These are phyloP conservation scores for Silurus asotus DNA, from an alignment of 2,113 vertebrate species.

Conservation along the genomic window DNA sequence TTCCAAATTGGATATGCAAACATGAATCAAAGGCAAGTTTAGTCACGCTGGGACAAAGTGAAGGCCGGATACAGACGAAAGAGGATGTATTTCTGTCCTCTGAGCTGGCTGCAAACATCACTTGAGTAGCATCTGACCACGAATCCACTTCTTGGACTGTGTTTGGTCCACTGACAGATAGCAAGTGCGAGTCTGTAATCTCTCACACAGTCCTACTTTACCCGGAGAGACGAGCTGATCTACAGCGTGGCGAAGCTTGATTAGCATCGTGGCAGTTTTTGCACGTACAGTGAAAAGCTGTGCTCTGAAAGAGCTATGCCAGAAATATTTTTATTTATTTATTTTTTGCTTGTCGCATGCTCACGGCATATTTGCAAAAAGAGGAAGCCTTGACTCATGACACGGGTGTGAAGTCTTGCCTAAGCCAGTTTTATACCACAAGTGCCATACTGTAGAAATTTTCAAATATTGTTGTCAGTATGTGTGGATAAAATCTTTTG, in stretches of 20 bases:
- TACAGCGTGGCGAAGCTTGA: slow-evolving; percentile 56
- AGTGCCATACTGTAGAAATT: neutral
- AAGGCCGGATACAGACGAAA: slow-evolving; percentile 49
- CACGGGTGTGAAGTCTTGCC: slow-evolving; percentile 43
- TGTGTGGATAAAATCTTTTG: neutral
- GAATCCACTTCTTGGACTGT: slow-evolving; percentile 72
- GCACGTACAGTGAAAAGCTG: slow-evolving; percentile 15
- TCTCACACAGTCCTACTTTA: slow-evolving; percentile 66
- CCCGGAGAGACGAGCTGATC: slow-evolving; percentile 61
- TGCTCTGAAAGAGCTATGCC: slow-evolving; percentile 52
- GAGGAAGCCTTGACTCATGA: slow-evolving; percentile 43
- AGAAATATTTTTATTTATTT: slow-evolving; percentile 27
- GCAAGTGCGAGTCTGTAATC: slow-evolving; percentile 58
- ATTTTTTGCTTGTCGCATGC: slow-evolving; percentile 39
- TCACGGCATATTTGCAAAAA: slow-evolving; percentile 35
- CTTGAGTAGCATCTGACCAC: slow-evolving; percentile 68
- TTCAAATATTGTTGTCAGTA: neutral
- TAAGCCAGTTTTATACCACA: slow-evolving; percentile 12
- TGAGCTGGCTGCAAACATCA: slow-evolving; percentile 68
- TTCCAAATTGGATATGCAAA: slow-evolving; percentile 44
- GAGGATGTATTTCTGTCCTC: slow-evolving; percentile 63
- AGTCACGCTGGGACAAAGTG: slow-evolving; percentile 16
- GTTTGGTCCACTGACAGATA: slow-evolving; percentile 68
- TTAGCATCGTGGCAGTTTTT: slow-evolving; percentile 57
- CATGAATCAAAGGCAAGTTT: slow-evolving; percentile 30